Conservation (phyloP, 2,113 vertebrate species). For the Piprites chloris region DNA sequence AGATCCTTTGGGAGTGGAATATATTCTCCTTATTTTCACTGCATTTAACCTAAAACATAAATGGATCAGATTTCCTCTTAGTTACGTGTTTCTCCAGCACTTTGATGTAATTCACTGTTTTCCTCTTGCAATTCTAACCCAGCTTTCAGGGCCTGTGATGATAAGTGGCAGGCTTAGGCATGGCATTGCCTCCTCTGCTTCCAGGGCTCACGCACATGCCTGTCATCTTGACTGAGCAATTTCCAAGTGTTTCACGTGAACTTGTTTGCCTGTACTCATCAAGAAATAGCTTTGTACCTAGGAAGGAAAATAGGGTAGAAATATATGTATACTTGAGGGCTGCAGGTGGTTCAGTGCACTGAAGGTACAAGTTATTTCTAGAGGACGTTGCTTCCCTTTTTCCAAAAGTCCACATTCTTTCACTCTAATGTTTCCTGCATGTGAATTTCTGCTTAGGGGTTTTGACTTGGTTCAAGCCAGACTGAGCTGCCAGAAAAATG, state of each 20-base stretch:
- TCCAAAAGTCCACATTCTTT: background rate
- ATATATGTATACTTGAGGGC: fast-evolving
- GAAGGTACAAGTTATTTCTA: background rate
- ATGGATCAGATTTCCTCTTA: background rate
- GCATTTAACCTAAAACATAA: background rate
- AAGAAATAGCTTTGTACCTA: background rate
- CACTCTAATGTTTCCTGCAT: background rate
- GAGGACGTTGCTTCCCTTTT: background rate
- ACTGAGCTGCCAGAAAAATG: background rate
- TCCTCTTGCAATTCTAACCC: background rate
- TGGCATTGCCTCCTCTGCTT: background rate
- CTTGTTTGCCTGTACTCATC: background rate
- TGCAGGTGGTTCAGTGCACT: background rate
- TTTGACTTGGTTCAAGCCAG: background rate
- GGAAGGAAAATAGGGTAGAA: background rate
- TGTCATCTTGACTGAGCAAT: fast-evolving
- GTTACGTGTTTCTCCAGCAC: background rate
- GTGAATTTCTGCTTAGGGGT: background rate
- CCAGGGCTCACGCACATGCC: fast-evolving
- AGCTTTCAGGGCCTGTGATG: background rate
- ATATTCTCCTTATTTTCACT: background rate
- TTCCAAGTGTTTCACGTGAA: background rate
- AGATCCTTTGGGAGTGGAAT: background rate
- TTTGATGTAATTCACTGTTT: background rate
- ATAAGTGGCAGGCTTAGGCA: background rate